phyloP scores from a whole-genome alignment of 2,888 invertebrate genomes.

The Phymatocera aterrima region DNA sequence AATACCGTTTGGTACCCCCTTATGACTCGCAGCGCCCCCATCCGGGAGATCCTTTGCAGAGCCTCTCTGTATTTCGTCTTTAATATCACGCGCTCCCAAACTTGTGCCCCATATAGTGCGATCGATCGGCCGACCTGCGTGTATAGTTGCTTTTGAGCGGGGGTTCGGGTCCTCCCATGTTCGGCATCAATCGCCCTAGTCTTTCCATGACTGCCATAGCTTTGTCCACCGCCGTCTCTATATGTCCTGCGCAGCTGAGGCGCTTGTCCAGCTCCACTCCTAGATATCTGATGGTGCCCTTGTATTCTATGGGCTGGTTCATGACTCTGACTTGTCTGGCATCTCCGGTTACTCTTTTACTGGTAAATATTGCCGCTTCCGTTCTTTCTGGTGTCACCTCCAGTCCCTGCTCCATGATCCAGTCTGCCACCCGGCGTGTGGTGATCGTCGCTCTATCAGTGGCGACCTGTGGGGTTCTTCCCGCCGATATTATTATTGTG shows the following conservation, averaged over 20 bases:
- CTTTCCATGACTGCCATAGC: not conserved
- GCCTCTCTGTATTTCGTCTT: not conserved
- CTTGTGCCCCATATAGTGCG: slow-evolving; percentile 1
- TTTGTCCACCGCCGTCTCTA: not conserved
- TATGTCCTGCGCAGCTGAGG: slow-evolving; percentile 49
- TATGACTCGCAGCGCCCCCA: slow-evolving; percentile 44
- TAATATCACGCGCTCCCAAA: slow-evolving; percentile 34
- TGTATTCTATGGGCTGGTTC: too few species aligned
- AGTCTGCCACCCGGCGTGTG: not conserved
- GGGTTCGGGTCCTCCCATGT: not conserved
- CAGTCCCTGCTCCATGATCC: not conserved
- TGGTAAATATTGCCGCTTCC: not conserved
- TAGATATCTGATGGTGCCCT: not conserved
- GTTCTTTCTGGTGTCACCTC: not conserved
- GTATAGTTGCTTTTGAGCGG: not conserved
- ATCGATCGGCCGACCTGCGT: not conserved
- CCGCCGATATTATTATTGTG: not conserved
- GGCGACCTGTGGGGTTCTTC: not conserved
- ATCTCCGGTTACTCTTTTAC: too few species aligned
- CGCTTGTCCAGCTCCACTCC: slow-evolving; percentile 39
- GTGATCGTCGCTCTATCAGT: not conserved
- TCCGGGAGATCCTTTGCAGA: slow-evolving; percentile 40
- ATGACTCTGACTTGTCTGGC: too few species aligned
- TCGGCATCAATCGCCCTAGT: not conserved
- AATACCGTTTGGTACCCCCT: slow-evolving; percentile 44